phyloP scores from a whole-genome alignment of 2,113 vertebrate genomes.

The Morone chrysops region DNA sequence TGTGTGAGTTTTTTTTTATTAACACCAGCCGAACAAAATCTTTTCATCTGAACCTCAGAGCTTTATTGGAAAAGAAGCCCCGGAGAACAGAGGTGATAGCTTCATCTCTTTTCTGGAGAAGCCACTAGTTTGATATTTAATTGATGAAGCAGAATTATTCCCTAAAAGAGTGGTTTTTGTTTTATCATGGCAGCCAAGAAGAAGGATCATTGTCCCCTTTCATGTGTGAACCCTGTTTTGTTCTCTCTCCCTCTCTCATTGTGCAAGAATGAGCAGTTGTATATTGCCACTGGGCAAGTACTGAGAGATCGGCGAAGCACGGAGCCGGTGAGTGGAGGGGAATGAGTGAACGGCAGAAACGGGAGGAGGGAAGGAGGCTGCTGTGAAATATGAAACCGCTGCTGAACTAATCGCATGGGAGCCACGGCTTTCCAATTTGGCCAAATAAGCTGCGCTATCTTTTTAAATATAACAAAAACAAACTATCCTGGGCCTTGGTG shows the following conservation, averaged over 20 bases:
- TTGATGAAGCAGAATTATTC: slow-evolving; percentile 80
- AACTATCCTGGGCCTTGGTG: slow-evolving; percentile 82
- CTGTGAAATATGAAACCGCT: slow-evolving; percentile 76
- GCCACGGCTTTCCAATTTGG: slow-evolving; percentile 80
- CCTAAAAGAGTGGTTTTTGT: slow-evolving; percentile 70
- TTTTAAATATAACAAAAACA: slow-evolving; percentile 83
- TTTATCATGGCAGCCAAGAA: slow-evolving; percentile 74
- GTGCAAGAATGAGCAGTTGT: slow-evolving; percentile 93
- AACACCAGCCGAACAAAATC: slow-evolving; percentile 10
- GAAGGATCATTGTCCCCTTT: slow-evolving; percentile 78
- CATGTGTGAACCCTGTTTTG: slow-evolving; percentile 83
- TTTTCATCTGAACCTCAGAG: slow-evolving; percentile 60
- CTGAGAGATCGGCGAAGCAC: slow-evolving; percentile 89
- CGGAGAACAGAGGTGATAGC: slow-evolving; percentile 76
- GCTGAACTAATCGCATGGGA: slow-evolving; percentile 82
- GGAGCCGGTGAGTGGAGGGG: slow-evolving; percentile 90
- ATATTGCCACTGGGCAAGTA: slow-evolving; percentile 94
- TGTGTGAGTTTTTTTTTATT: slow-evolving; percentile 26
- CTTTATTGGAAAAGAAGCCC: slow-evolving; percentile 58
- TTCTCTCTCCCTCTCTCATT: slow-evolving; percentile 83
- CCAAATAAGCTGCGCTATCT: slow-evolving; percentile 81
- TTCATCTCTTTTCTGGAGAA: slow-evolving; percentile 71
- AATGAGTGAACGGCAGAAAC: slow-evolving; percentile 71
- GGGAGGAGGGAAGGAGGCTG: slow-evolving; percentile 71
- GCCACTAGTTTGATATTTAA: slow-evolving; percentile 79